Percentiles rank a stretch among this genome's conserved stretches.
Conservation (phyloP, 92 coral and sea anemone species). For the Umimayanthus kanabou region DNA sequence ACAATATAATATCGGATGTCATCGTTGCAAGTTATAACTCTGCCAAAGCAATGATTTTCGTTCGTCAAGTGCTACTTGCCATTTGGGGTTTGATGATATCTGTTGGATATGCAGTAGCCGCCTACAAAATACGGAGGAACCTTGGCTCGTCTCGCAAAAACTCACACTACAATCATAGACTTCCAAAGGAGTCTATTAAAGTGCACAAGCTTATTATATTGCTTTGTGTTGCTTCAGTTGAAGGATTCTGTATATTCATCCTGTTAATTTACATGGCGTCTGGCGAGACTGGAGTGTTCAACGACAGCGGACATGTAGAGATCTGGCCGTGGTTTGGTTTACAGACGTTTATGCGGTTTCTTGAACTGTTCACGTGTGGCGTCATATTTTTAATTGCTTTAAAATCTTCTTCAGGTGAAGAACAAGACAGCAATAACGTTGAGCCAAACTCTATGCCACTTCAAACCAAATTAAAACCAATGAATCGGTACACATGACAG, state of each 20-base stretch:
- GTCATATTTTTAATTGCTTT: no score
- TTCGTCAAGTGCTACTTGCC: constrained; percentile 20
- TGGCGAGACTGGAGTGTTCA: constrained; percentile 25
- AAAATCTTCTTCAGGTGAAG: no score
- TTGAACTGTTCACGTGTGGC: background rate
- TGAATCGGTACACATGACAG: no score
- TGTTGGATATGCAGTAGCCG: no score
- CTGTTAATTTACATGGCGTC: constrained; percentile 36
- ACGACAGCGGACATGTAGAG: no score
- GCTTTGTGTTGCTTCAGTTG: constrained; percentile 47
- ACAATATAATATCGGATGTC: constrained; percentile 46
- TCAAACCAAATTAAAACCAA: no score
- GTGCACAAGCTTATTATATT: constrained; percentile 39
- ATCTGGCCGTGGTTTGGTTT: no score
- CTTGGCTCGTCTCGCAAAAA: no score
- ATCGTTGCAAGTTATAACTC: constrained; percentile 40
- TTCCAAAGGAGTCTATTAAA: constrained; percentile 23
- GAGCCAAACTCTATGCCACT: no score
- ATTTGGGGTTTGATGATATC: constrained; percentile 61
- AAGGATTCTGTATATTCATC: constrained; percentile 45
- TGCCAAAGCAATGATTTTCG: constrained; percentile 21
- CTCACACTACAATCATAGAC: constrained; percentile 13
- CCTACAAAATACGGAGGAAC: no score
- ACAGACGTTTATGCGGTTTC: no score
- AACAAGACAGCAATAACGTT: no score